Evolutionary conservation across 2,888 invertebrate species (phyloP).

Genomic region (Microctonus brassicae): DNA sequence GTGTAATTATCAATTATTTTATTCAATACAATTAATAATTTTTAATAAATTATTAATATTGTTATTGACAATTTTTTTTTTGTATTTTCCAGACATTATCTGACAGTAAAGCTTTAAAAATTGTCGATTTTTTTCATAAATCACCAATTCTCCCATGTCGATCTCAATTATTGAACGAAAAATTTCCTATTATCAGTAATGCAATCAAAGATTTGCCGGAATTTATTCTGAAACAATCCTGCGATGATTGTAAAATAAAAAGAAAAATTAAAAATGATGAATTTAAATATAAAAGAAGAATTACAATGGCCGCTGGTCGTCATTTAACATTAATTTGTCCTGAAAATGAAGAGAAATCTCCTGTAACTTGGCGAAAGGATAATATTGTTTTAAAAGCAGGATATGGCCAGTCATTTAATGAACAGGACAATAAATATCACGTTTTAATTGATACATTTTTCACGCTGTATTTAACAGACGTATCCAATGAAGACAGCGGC

Average conservation of each 20-base stretch:
- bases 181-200: slow-evolving; percentile 70
- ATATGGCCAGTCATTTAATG: slow-evolving; percentile 51
- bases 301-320: slow-evolving; percentile 72
- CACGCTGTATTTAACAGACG: slow-evolving; percentile 73
- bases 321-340: slow-evolving; percentile 73
- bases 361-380: slow-evolving; percentile 74
- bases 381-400: slow-evolving; percentile 70
- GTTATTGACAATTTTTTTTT: slow-evolving; percentile 9
- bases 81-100: slow-evolving; percentile 8
- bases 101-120: background rate
- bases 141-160: slow-evolving; percentile 61
- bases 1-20: slow-evolving; percentile 31
- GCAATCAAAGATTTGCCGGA: slow-evolving; percentile 71
- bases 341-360: slow-evolving; percentile 71
- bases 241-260: slow-evolving; percentile 54
- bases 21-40: background rate
- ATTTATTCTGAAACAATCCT: slow-evolving; percentile 67
- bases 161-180: slow-evolving; percentile 67
- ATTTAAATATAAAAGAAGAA: slow-evolving; percentile 71
- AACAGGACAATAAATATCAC: slow-evolving; percentile 68
- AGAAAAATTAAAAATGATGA: slow-evolving; percentile 64
- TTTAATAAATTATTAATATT: background rate
- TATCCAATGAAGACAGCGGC: slow-evolving; percentile 77
- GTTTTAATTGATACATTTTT: slow-evolving; percentile 73
- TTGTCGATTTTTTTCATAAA: slow-evolving; percentile 52